Conservation (phyloP, 1,140 invertebrate species). For the Goniozus legneri region DNA sequence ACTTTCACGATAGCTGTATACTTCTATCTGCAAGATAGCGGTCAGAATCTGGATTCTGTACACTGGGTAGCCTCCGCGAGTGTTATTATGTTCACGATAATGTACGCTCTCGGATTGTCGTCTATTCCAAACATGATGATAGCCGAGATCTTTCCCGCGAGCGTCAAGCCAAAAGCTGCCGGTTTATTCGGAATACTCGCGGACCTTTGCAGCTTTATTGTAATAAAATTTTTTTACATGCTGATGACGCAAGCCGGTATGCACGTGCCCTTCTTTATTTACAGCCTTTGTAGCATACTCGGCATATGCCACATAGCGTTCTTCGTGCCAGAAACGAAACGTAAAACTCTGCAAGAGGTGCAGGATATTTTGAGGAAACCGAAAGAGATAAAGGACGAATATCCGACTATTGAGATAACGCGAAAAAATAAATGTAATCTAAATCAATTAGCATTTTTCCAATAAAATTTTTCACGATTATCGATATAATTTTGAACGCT, state of each 20-base stretch:
- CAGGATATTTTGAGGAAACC: conserved; percentile 32
- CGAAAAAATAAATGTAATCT: too few species aligned
- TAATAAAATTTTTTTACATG: conserved; percentile 68
- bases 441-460: too few species aligned
- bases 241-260: conserved; percentile 58
- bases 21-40: conserved; percentile 56
- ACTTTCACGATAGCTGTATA: conserved; percentile 46
- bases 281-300: conserved; percentile 62
- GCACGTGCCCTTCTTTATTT: conserved; percentile 70
- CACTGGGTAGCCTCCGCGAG: conserved; percentile 60
- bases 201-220: conserved; percentile 56
- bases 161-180: conserved; percentile 64
- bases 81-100: conserved; percentile 63
- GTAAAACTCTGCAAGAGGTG: conserved; percentile 67
- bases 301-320: conserved; percentile 62
- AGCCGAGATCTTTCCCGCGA: conserved; percentile 69
- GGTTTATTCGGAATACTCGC: conserved; percentile 65
- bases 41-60: conserved; percentile 37
- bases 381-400: too few species aligned
- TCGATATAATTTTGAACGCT: too few species aligned
- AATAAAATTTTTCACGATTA: too few species aligned
- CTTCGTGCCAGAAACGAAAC: conserved; percentile 74
- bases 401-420: too few species aligned
- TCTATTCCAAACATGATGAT: conserved; percentile 68
- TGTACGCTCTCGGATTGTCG: conserved; percentile 66